phyloP scores from a whole-genome alignment of 2,113 vertebrate species.

The Misgurnus mizolepis region DNA sequence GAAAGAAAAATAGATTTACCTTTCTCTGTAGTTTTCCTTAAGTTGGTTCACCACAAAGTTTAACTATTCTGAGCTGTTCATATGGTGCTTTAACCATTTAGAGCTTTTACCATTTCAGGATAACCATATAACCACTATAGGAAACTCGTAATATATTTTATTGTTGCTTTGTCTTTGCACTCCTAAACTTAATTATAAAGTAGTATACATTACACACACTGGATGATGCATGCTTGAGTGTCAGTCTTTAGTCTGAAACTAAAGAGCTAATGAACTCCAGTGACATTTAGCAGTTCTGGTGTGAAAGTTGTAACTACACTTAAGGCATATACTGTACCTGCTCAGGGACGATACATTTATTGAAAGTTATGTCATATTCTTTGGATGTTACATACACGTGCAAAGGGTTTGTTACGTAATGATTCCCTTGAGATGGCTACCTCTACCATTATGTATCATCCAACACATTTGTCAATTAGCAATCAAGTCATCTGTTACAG shows the following conservation, averaged over 20 bases:
- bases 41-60: no score
- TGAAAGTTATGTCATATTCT: neutral
- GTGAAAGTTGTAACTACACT: neutral
- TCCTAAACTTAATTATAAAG: no score
- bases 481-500: neutral
- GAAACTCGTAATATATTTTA: no score
- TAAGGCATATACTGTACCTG: neutral
- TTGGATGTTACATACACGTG: neutral
- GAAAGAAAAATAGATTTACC: neutral
- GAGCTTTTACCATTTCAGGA: no score
- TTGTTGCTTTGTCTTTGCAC: no score
- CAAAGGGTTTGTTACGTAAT: neutral
- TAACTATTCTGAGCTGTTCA: neutral
- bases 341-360: neutral
- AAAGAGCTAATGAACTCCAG: neutral
- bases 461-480: neutral
- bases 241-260: no score
- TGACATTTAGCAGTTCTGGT: neutral
- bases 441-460: neutral
- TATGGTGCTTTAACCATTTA: no score
- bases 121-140: no score
- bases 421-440: neutral
- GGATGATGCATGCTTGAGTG: no score
- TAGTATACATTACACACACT: no score
- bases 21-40: neutral